phyloP scores from a whole-genome alignment of 2,797 vertebrate genomes.

The Pseudopleuronectes americanus region DNA sequence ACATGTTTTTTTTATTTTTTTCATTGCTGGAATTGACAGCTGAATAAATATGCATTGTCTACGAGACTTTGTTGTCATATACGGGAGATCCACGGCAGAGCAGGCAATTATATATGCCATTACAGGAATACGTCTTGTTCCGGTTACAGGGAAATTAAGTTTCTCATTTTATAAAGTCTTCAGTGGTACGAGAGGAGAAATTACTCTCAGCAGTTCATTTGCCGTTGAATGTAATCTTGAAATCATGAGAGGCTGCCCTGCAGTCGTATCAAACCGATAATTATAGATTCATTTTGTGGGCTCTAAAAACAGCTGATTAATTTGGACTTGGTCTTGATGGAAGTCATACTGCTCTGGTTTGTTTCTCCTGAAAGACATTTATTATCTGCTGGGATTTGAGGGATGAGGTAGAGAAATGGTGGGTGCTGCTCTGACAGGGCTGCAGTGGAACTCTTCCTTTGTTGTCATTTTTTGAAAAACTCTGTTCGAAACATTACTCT shows the following conservation, averaged over 20 bases:
- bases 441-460: conserved; percentile 53
- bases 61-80: conserved; percentile 84
- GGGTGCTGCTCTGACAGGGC: conserved; percentile 42
- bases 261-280: conserved; percentile 80
- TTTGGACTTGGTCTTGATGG: conserved; percentile 78
- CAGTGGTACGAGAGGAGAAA: conserved; percentile 78
- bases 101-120: conserved; percentile 83
- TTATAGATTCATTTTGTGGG: conserved; percentile 82
- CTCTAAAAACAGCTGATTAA: conserved; percentile 83
- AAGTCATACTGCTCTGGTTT: conserved; percentile 79
- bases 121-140: conserved; percentile 87
- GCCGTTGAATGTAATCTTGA: conserved; percentile 82
- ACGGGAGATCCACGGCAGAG: conserved; percentile 82
- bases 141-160: conserved; percentile 86
- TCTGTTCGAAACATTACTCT: conserved; percentile 51
- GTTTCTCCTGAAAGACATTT: conserved; percentile 73
- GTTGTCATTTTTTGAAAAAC: conserved; percentile 41
- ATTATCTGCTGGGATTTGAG: conserved; percentile 65
- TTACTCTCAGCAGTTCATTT: conserved; percentile 83
- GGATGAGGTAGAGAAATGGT: conserved; percentile 52
- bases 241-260: conserved; percentile 81
- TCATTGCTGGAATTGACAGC: conserved; percentile 79
- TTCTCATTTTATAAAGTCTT: conserved; percentile 81
- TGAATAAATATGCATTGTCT: conserved; percentile 86
- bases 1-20: conserved; percentile 51